Percentiles rank a stretch among this genome's conserved stretches.
phyloP scores from a whole-genome alignment of 2,797 vertebrate species.

The Prunella strophiata region DNA sequence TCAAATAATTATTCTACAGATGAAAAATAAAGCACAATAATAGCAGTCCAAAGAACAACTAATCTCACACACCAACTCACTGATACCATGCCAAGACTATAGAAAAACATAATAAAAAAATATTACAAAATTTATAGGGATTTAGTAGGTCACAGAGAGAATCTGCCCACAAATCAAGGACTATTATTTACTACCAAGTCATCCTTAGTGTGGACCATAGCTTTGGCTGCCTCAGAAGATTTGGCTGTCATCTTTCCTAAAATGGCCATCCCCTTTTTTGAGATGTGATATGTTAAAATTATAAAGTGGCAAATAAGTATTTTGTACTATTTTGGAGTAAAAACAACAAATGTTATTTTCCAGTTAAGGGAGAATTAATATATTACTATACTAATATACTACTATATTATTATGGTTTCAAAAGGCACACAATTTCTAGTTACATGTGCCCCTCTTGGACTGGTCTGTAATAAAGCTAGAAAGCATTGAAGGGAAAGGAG shows the following conservation, averaged over 20 bases:
- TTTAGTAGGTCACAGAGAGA: neutral
- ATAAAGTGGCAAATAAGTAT: neutral
- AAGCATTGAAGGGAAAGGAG: neutral
- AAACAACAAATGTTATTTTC: neutral
- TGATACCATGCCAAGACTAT: neutral
- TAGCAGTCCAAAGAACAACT: neutral
- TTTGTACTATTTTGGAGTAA: neutral
- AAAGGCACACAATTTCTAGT: neutral
- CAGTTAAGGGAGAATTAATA: neutral
- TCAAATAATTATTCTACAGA: neutral
- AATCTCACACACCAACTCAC: neutral
- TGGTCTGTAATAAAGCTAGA: constrained; percentile 34
- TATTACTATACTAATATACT: neutral
- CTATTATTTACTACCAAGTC: neutral
- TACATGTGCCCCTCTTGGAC: neutral
- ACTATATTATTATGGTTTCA: neutral
- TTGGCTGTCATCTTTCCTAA: neutral
- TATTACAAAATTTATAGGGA: neutral
- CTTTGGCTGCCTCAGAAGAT: neutral
- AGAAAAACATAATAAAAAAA: neutral
- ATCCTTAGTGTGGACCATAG: neutral
- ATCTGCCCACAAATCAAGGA: neutral
- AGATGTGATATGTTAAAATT: neutral
- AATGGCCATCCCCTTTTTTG: neutral
- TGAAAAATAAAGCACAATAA: neutral